Conservation (phyloP, 2,888 invertebrate species). For the Cheilosia variabilis region DNA sequence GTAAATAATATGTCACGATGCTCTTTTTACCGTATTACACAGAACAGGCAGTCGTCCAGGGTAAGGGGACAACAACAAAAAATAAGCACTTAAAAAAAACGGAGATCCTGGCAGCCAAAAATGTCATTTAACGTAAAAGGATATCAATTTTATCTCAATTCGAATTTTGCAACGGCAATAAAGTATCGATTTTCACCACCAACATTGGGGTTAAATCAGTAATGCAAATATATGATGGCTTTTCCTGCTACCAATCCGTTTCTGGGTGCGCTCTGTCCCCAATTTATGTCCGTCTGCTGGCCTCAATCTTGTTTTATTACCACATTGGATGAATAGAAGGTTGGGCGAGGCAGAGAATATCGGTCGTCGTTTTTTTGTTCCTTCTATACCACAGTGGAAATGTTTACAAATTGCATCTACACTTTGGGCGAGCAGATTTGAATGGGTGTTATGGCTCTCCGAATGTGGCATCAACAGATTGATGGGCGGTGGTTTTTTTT, state of each 20-base stretch:
- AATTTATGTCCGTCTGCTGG: slow-evolving; percentile 71
- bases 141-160: slow-evolving; percentile 76
- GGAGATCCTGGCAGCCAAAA: slow-evolving; percentile 63
- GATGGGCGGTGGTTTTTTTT: slow-evolving; percentile 35
- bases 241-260: slow-evolving; percentile 39
- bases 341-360: background rate
- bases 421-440: slow-evolving; percentile 40
- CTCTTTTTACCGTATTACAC: slow-evolving; percentile 47
- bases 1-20: slow-evolving; percentile 67
- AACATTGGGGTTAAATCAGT: slow-evolving; percentile 74
- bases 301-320: slow-evolving; percentile 69
- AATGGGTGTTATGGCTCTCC: slow-evolving; percentile 57
- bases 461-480: slow-evolving; percentile 68
- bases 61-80: background rate
- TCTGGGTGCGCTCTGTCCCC: slow-evolving; percentile 19
- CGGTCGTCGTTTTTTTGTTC: background rate
- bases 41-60: slow-evolving; percentile 12
- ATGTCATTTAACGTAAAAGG: slow-evolving; percentile 74
- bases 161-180: slow-evolving; percentile 74
- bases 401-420: slow-evolving; percentile 74
- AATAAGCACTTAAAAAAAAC: slow-evolving; percentile 43
- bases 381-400: slow-evolving; percentile 36
- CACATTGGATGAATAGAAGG: slow-evolving; percentile 3
- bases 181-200: slow-evolving; percentile 75
- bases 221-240: slow-evolving; percentile 74